Base-by-base conservation (phyloP, 1,140 invertebrate species). In the Ditylenchus dipsaci region DNA sequence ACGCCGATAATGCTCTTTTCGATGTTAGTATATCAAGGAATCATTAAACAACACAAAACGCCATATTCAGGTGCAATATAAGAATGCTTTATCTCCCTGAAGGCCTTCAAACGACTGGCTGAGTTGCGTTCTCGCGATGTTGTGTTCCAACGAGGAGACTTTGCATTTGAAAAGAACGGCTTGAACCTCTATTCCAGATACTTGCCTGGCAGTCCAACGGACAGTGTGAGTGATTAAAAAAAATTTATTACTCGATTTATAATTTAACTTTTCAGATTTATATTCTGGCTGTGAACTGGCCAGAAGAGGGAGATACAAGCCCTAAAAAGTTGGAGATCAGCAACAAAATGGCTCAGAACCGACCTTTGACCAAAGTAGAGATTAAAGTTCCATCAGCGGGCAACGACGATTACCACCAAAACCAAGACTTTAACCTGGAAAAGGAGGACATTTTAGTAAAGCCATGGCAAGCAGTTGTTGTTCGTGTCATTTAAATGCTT, bases 201-300 rank as follows among this genome's bases (percentile, higher is more conserved):
- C 15, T 53, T 53, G 49, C 49, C 49, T 21, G 49, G 15, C 15
- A 53, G 49, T 26, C n/a, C 49, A 5, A 53, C 49, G 3, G 49
- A 53, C 1, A 53, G 15, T 29, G 59, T 30, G 23, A 59, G 57
- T 23, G 11, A 13, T 21, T 59, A 11, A 11, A 15, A 30, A 59
- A 26, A 30, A 13, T 59, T 59, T 59, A 59, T 13, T 59, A 59
- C 30, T 15, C 57, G 15, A n/a, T n/a, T n/a, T 47, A 15, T 21
- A 15, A 47, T n/a, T 61, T n/a, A 33, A 5, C 27, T 33, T 21
- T 61, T 61, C 26, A 61, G 59, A 21, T 61, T 8, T 61, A 33
- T 21, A 29, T 43, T n/a, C 29, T 61, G 59, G 59, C 59, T 43
- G 59, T 61, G 38, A 61, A 61, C 29, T 61, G 59, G 59, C 59